Evolutionary conservation across 2,113 vertebrate genomes (phyloP).

Genomic region (Amazona guildingii): DNA sequence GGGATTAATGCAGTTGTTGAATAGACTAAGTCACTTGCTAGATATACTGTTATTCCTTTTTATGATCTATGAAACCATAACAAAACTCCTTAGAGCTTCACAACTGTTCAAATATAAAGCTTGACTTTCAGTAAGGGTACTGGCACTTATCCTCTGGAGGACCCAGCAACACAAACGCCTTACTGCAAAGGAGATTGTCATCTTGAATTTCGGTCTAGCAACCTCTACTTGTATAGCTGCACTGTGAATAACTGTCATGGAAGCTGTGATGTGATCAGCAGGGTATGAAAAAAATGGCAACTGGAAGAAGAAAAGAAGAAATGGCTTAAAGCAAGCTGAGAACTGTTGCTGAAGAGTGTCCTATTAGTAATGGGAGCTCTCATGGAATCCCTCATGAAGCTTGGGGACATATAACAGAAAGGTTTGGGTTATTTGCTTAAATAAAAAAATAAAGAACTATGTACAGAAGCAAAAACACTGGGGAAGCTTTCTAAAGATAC

Average conservation of each 20-base stretch:
- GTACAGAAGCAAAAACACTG: not conserved
- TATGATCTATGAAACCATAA: not conserved
- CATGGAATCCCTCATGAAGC: not conserved
- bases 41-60: not conserved
- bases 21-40: not conserved
- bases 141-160: not conserved
- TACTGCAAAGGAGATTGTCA: not conserved
- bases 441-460: not conserved
- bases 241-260: not conserved
- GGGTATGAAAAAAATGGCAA: not conserved
- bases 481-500: not conserved
- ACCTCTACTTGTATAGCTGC: not conserved
- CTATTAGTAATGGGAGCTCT: not conserved
- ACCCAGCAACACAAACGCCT: not conserved
- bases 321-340: not conserved
- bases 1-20: not conserved
- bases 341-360: not conserved
- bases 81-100: not conserved
- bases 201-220: not conserved
- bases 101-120: not conserved
- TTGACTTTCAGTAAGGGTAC: not conserved
- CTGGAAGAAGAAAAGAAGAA: conserved; percentile 2
- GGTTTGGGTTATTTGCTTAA: not conserved
- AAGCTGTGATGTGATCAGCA: conserved; percentile 36
- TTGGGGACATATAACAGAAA: not conserved